Evolutionary conservation across 2,797 vertebrate species (phyloP), one percentile per base, ranked within the genome.

Genomic region (Macropodus opercularis): DNA sequence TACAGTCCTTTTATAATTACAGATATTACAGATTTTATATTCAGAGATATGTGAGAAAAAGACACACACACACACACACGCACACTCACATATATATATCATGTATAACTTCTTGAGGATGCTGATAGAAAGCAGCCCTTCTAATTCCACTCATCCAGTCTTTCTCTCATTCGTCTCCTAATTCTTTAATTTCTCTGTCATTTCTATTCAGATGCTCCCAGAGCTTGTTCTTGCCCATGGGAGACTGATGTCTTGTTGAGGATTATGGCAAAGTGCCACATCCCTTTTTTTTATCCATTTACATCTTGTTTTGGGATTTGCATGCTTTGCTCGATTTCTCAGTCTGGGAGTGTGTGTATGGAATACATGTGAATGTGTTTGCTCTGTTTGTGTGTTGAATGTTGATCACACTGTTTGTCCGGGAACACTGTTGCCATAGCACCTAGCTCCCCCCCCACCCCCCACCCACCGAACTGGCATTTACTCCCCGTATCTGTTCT

Each of bases 181-280:
- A 75, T 79, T 77, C 74, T 59, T 69, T 60, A 48, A 49, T 77
- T 68, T 67, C 46, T 64, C 55, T 49, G 65, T 82, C 53, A 59
- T 78, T 69, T 32, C 72, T 63, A 75, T 76, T 81, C 57, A 70
- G 47, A 76, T 76, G 57, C 81, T 80, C 85, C 74, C 86, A 79
- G 69, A 79, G 60, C 67, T 77, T 77, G 69, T 75, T 72, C 32
- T 44, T 79, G 69, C 70, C 57, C 61, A 49, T 79, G 58, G 56
- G 76, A 81, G 72, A 66, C 63, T 84, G 78, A 80, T 79, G 77
- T 86, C 77, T 83, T 87, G 76, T 78, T 83, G 74, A 49, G 69
- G 70, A 84, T 86, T 78, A 79, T 86, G 89, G 86, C 83, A 77
- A 59, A 26, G 40, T 56, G 85, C 84, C 86, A 90, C 61, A 41